Conservation (phyloP, 2,113 vertebrate genomes). For the Desmodus rotundus region DNA sequence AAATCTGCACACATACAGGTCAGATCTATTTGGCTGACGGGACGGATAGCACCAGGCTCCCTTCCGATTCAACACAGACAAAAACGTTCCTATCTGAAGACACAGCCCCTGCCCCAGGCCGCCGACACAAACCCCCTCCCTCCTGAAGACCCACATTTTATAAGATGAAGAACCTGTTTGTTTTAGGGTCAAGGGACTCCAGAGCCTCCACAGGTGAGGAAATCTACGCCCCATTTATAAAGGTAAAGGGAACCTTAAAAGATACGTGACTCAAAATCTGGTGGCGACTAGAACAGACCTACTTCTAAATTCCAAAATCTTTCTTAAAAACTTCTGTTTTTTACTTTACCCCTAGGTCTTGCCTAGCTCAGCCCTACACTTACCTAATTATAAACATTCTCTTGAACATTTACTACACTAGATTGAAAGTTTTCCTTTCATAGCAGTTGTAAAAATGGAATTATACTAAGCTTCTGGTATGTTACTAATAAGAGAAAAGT, state of each 20-base stretch:
- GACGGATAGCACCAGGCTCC: background rate
- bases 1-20: background rate
- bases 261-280: background rate
- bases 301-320: conserved; percentile 45
- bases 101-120: background rate
- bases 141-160: background rate
- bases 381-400: conserved; percentile 79
- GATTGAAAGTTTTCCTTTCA: conserved; percentile 83
- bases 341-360: background rate
- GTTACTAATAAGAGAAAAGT: conserved; percentile 70
- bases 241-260: background rate
- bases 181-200: conserved; percentile 8
- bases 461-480: conserved; percentile 71
- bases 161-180: background rate
- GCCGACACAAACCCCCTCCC: background rate
- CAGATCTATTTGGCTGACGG: background rate
- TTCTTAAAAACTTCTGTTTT: conserved; percentile 41
- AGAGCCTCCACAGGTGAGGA: background rate
- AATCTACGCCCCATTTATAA: background rate
- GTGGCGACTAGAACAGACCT: background rate
- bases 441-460: conserved; percentile 79
- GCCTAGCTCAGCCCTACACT: background rate
- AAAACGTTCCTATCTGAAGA: background rate
- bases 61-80: background rate
- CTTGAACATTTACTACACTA: conserved; percentile 77